These are phyloP conservation scores for Baronia brevicornis DNA, from an alignment of 2,888 invertebrate species.

Conservation along the genomic window DNA sequence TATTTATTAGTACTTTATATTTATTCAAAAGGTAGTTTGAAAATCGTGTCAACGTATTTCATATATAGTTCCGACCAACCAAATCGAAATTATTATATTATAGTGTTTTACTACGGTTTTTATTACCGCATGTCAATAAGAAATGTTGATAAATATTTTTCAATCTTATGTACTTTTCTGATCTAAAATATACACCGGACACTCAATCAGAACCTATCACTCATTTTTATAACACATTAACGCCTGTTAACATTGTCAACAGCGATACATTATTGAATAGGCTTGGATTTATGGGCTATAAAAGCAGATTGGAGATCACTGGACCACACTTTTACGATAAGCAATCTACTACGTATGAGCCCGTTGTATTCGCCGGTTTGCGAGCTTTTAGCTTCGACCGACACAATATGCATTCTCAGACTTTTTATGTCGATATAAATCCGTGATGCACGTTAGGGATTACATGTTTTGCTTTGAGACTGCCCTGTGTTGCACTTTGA, in stretches of 20 bases:
- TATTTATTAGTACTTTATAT: no score
- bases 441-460: conserved; percentile 52
- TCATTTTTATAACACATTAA: conserved; percentile 35
- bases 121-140: no score
- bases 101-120: no score
- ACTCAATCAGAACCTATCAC: conserved; percentile 31
- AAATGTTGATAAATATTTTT: no score
- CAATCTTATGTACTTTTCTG: conserved; percentile 9
- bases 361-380: conserved; percentile 38
- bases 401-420: conserved; percentile 63
- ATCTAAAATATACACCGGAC: conserved; percentile 13
- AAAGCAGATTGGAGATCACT: conserved; percentile 69
- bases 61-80: no score
- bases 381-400: conserved; percentile 37
- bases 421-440: conserved; percentile 65
- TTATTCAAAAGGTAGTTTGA: no score
- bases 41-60: no score
- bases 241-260: conserved; percentile 61
- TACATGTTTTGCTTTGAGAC: conserved; percentile 34
- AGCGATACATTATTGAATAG: conserved; percentile 58
- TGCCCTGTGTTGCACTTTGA: conserved; percentile 32
- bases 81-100: no score
- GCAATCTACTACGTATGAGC: conserved; percentile 57
- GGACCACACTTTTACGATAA: conserved; percentile 66
- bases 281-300: conserved; percentile 53